Percentiles rank a stretch among this genome's conserved stretches.
These are phyloP conservation scores for Brachypteracias leptosomus DNA, from an alignment of 2,113 vertebrate genomes.

Conservation along the genomic window DNA sequence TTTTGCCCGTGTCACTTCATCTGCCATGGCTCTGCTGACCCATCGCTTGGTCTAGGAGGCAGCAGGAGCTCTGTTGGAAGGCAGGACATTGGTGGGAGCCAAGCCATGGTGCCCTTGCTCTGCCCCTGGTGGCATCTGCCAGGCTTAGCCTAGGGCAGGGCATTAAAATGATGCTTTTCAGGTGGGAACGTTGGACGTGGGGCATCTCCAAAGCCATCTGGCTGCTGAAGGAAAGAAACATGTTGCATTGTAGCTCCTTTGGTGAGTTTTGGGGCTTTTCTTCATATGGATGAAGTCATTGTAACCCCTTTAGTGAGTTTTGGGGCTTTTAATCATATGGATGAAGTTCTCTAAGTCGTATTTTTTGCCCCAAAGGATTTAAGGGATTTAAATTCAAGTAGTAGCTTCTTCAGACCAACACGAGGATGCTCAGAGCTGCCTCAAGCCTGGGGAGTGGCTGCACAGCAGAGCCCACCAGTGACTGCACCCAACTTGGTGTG, in stretches of 20 bases:
- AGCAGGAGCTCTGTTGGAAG: not conserved
- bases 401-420: not conserved
- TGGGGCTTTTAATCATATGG: not conserved
- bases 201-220: not conserved
- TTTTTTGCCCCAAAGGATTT: not conserved
- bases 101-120: not conserved
- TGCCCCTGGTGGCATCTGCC: not conserved
- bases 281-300: not conserved
- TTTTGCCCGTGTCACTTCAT: rapidly evolving
- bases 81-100: not conserved
- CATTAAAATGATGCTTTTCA: not conserved
- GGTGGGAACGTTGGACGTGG: not conserved
- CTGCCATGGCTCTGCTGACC: not conserved
- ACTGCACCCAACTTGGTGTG: not conserved
- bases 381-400: not conserved
- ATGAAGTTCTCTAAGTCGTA: not conserved
- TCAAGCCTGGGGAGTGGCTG: not conserved
- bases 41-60: rapidly evolving
- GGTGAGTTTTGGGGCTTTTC: not conserved
- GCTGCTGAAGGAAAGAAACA: not conserved
- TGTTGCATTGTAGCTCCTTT: not conserved
- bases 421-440: not conserved
- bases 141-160: not conserved
- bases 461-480: not conserved
- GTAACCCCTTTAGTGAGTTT: not conserved